These are phyloP conservation scores for Motacilla alba DNA, from an alignment of 2,113 vertebrate species.

Conservation along the genomic window DNA sequence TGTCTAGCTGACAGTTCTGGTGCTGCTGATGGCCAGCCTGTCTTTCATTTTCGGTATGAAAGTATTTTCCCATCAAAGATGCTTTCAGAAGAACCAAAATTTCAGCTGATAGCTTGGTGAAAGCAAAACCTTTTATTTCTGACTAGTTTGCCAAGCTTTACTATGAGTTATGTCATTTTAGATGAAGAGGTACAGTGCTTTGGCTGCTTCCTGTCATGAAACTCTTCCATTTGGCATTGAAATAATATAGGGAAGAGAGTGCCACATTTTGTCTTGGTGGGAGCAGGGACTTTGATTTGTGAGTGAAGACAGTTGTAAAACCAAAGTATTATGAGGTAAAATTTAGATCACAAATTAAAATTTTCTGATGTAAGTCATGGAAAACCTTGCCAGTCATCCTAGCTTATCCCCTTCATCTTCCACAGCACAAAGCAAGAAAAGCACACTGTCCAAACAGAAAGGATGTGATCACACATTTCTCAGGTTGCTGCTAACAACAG, in stretches of 20 bases:
- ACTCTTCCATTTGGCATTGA: not conserved
- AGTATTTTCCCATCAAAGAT: constrained; percentile 5
- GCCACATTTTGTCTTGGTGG: not conserved
- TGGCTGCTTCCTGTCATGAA: not conserved
- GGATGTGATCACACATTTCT: not conserved
- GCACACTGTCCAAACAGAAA: not conserved
- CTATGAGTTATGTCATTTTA: not conserved
- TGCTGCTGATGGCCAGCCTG: not conserved
- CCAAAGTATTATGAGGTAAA: not conserved
- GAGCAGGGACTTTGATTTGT: not conserved
- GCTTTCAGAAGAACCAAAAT: not conserved
- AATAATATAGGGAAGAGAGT: not conserved
- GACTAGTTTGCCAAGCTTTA: not conserved
- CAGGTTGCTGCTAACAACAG: not conserved
- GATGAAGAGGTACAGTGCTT: not conserved
- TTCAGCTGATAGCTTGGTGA: not conserved
- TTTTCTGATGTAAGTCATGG: not conserved
- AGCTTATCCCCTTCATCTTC: not conserved
- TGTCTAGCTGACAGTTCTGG: not conserved
- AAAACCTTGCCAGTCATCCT: not conserved
- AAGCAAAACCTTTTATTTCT: constrained; percentile 14
- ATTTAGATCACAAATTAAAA: not conserved
- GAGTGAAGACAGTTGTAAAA: not conserved
- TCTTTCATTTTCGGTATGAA: not conserved
- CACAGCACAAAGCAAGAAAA: not conserved